phyloP scores from a whole-genome alignment of 2,797 vertebrate genomes.

The Petrocephalus schoutedeni region DNA sequence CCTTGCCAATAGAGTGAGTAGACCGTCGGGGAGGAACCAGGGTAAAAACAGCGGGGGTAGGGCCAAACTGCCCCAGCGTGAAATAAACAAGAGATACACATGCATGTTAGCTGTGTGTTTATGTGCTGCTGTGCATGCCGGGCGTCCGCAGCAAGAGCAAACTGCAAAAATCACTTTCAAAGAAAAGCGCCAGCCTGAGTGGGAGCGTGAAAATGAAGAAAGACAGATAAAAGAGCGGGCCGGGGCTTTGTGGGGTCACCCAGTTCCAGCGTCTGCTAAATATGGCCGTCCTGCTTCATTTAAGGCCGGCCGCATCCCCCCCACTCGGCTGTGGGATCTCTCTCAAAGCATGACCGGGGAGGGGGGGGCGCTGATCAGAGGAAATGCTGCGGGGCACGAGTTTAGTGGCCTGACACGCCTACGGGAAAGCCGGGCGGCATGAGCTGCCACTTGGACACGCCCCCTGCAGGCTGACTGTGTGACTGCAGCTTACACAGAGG shows the following conservation, averaged over 20 bases:
- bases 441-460: background rate
- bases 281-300: constrained; percentile 7
- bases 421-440: background rate
- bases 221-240: background rate
- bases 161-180: background rate
- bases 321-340: background rate
- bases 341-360: background rate
- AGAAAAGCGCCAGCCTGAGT: background rate
- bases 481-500: background rate
- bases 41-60: background rate
- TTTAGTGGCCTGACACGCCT: background rate
- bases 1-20: background rate
- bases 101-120: background rate
- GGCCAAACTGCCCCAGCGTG: background rate
- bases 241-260: constrained; percentile 21
- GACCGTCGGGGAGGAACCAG: background rate
- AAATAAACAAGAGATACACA: background rate
- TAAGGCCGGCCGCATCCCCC: background rate
- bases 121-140: background rate
- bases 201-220: too few species aligned
- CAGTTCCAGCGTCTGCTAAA: constrained; percentile 24
- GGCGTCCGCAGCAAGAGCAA: background rate
- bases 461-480: background rate
- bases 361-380: background rate
- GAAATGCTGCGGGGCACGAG: background rate